These are phyloP conservation scores for Dynastes hyllus DNA, from an alignment of 2,888 invertebrate species.

Conservation along the genomic window DNA sequence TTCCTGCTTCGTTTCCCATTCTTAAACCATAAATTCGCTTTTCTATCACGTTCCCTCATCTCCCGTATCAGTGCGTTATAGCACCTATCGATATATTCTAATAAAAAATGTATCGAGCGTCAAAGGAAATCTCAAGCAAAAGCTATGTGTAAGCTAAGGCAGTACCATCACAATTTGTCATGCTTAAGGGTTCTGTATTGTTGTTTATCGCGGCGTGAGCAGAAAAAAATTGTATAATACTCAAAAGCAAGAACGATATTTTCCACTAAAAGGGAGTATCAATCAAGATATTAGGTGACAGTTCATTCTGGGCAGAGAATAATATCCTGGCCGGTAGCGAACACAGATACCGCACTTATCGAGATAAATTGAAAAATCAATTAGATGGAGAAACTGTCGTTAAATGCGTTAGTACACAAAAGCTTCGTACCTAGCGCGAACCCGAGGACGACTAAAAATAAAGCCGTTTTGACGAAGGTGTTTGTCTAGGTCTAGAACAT, in stretches of 20 bases:
- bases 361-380: conserved; percentile 46
- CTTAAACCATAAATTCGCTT: not conserved
- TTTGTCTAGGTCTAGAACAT: not conserved
- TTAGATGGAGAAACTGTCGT: conserved; percentile 33
- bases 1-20: not conserved
- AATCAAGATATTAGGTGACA: conserved; percentile 53
- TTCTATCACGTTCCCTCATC: not conserved
- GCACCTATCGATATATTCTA: conserved; percentile 29
- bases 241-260: conserved; percentile 42
- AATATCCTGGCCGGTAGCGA: conserved; percentile 28
- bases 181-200: conserved; percentile 39
- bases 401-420: conserved; percentile 33
- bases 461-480: conserved; percentile 10
- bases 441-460: conserved; percentile 22
- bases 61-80: conserved; percentile 14
- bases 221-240: conserved; percentile 36
- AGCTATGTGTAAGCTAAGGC: not conserved
- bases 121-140: conserved; percentile 31
- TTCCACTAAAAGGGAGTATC: conserved; percentile 50
- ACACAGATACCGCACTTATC: conserved; percentile 31
- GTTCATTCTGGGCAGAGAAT: conserved; percentile 44
- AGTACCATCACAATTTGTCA: conserved; percentile 39
- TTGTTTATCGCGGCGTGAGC: conserved; percentile 38
- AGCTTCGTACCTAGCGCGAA: conserved; percentile 2
- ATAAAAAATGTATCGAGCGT: conserved; percentile 37